A percentile compares a stretch with the other conserved stretches of the same genome.
These are phyloP conservation scores for Hemicentrotus pulcherrimus DNA, from an alignment of 35 echinoderm and acorn worm species.

Conservation along the genomic window DNA sequence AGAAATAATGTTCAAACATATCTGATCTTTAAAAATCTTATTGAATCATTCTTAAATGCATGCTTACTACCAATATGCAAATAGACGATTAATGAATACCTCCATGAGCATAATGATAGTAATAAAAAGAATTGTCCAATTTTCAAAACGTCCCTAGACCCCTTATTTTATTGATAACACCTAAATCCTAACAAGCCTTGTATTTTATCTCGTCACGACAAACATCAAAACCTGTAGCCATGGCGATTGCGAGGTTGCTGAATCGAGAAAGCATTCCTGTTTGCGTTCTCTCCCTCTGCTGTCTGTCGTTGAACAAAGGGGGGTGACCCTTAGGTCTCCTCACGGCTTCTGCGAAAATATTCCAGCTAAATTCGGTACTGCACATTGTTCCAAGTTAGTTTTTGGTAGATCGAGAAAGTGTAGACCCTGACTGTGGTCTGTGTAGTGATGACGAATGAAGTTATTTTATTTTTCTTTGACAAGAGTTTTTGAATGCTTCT, in stretches of 20 bases:
- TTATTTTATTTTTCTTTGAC: not conserved
- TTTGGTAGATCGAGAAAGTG: not conserved
- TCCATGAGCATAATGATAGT: not conserved
- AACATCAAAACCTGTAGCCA: constrained; percentile 36
- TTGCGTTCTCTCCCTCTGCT: constrained; percentile 31
- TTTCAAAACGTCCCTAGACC: not conserved
- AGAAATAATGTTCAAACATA: not conserved
- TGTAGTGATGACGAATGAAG: not conserved
- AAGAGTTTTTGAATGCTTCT: constrained; percentile 21
- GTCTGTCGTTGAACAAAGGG: constrained; percentile 25
- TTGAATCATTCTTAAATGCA: not conserved
- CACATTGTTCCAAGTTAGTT: constrained; percentile 44
- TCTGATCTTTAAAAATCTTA: not conserved
- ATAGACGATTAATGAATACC: not conserved
- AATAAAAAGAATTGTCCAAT: not conserved
- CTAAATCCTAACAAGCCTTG: constrained; percentile 51
- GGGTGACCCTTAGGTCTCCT: not conserved
- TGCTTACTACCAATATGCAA: not conserved
- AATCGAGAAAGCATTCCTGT: constrained; percentile 23
- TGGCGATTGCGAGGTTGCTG: constrained; percentile 33
- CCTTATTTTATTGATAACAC: not conserved
- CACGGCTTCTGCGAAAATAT: constrained; percentile 13
- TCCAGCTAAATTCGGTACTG: constrained; percentile 48
- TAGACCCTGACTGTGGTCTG: not conserved
- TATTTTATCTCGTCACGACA: constrained; percentile 45